A percentile compares a stretch with the other conserved stretches of the same genome.
Evolutionary conservation across 2,888 invertebrate species (phyloP).

Genomic region (Eretmocerus hayati): DNA sequence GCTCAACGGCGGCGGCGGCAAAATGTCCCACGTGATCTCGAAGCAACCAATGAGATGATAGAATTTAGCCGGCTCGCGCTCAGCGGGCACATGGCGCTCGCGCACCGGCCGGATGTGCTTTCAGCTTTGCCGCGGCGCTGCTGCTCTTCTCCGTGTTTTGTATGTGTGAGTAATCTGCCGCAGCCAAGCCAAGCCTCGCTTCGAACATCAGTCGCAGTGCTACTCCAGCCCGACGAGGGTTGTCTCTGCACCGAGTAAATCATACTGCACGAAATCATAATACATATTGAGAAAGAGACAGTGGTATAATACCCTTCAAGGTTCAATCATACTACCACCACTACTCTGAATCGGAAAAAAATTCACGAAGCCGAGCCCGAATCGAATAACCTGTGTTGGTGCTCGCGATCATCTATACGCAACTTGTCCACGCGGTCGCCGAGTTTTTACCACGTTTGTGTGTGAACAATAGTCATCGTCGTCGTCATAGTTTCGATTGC

Average conservation of each 20-base stretch:
- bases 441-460: too few species aligned
- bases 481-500: too few species aligned
- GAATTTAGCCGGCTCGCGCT: constrained; percentile 36
- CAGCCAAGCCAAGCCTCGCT: constrained; percentile 40
- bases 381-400: too few species aligned
- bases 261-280: too few species aligned
- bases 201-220: constrained; percentile 42
- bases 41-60: constrained; percentile 33
- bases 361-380: too few species aligned
- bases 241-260: constrained; percentile 26
- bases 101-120: constrained; percentile 29
- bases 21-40: constrained; percentile 34
- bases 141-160: background rate
- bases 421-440: too few species aligned
- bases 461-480: too few species aligned
- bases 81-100: constrained; percentile 42
- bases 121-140: background rate
- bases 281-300: too few species aligned
- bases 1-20: background rate
- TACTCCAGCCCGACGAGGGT: constrained; percentile 42
- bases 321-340: too few species aligned
- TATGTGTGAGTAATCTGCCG: background rate
- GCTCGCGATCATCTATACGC: too few species aligned
- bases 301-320: too few species aligned
- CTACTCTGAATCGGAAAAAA: too few species aligned